A percentile compares a stretch with the other conserved stretches of the same genome.
Evolutionary conservation across 2,797 vertebrate species (phyloP).

Genomic region (Sarcoramphus papa): DNA sequence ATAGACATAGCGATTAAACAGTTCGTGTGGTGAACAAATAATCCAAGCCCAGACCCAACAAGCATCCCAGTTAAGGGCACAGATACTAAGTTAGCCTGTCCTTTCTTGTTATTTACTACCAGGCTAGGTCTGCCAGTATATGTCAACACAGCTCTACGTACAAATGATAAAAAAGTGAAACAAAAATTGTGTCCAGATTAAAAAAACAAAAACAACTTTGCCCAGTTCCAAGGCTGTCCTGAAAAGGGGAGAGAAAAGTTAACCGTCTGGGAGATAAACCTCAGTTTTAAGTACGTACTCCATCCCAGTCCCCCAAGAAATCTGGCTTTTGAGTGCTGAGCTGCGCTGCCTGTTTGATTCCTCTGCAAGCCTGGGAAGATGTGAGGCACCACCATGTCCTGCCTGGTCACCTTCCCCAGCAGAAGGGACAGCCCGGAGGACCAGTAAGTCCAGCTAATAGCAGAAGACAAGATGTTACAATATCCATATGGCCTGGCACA

Average conservation of each 20-base stretch:
- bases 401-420: neutral
- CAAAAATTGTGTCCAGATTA: neutral
- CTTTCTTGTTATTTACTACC: neutral
- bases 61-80: neutral
- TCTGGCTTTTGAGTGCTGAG: neutral
- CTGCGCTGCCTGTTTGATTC: neutral
- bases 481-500: neutral
- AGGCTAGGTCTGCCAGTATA: neutral
- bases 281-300: neutral
- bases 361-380: neutral
- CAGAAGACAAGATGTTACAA: neutral
- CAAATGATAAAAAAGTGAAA: neutral
- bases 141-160: neutral
- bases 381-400: neutral
- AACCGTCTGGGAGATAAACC: neutral
- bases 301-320: neutral
- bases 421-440: neutral
- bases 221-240: neutral
- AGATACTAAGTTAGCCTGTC: neutral
- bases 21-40: neutral
- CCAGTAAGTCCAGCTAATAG: neutral
- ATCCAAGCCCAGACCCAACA: neutral
- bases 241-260: neutral
- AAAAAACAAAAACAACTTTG: neutral
- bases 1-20: neutral